Base-by-base conservation (phyloP, 1,140 invertebrate species). In the Solenopsis invicta region DNA sequence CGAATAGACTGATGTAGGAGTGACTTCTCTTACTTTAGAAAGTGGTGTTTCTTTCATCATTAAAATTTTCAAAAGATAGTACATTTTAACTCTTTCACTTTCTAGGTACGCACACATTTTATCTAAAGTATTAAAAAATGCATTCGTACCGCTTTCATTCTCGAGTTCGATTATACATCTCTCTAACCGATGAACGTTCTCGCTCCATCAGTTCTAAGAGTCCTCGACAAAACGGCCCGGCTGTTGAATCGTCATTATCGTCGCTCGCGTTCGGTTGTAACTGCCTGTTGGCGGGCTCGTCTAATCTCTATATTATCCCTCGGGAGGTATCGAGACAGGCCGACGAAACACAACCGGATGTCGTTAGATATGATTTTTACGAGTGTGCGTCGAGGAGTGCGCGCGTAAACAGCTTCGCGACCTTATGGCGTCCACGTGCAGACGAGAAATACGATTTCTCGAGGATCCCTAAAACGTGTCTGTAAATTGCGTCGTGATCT, bases 251-350 rank as follows among this genome's bases (percentile, higher is more conserved):
- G 69, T 87, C 67, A 52, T 71, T 82, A 64, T 84, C 34, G 76
- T 45, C 54, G 34, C 52, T 66, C 52, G 69, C 18, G 34, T 66
- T 88, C 50, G 69, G 67, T 72, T 50, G 66, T 66, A 75, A 54
- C 61, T 54, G 88, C 64, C 34, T 81, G 74, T 85, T 88, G 88
- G 88, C 82, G 59, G 61, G 54, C 87, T 89, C 87, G 82, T 85
- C 92, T 93, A 93, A 93, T 94, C 92, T 93, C 89, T 92, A 45
- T 82, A 93, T 93, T 93, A 93, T 90, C 90, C 93, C 86, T 75
- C 67, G 87, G 91, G 92, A 92, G 81, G 85, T 90, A 92, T 93
- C 77, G 78, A 78, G 81, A 56, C 69, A 24, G 75, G 86, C 84
- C 87, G 81, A 88, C 80, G 62, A 52, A 89, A 88, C 88, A 88